Conservation (phyloP, 2,888 invertebrate genomes). For the Agrochola circellaris region DNA sequence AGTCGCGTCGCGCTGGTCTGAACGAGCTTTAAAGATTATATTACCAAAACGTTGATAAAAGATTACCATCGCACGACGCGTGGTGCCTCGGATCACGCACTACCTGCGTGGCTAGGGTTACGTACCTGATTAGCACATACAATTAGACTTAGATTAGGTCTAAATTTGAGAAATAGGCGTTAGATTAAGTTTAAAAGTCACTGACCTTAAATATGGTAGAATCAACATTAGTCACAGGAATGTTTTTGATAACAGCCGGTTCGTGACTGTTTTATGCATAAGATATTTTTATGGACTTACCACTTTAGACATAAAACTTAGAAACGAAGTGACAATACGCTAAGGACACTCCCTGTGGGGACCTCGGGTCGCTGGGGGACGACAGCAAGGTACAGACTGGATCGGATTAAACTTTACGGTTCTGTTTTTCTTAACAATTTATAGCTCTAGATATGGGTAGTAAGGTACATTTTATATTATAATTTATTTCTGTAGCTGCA, state of each 20-base stretch:
- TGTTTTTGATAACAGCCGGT: constrained; percentile 1
- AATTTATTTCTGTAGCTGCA: too few species aligned
- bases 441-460: background rate
- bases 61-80: constrained; percentile 60
- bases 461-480: too few species aligned
- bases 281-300: constrained; percentile 2
- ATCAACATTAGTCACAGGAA: constrained; percentile 3
- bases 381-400: too few species aligned
- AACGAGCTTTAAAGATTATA: too few species aligned
- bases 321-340: too few species aligned
- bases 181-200: constrained; percentile 15
- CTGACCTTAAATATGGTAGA: background rate
- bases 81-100: constrained; percentile 54
- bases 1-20: too few species aligned
- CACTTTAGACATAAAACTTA: background rate
- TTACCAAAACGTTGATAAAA: constrained; percentile 71
- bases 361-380: too few species aligned
- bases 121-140: constrained; percentile 43
- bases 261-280: background rate
- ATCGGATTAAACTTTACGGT: background rate
- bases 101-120: constrained; percentile 49
- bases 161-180: constrained; percentile 14
- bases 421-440: background rate
- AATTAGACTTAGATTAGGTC: constrained; percentile 23
- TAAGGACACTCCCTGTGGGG: too few species aligned